These are phyloP conservation scores for Rosalia funebris DNA, from an alignment of 2,888 invertebrate species.

Conservation along the genomic window DNA sequence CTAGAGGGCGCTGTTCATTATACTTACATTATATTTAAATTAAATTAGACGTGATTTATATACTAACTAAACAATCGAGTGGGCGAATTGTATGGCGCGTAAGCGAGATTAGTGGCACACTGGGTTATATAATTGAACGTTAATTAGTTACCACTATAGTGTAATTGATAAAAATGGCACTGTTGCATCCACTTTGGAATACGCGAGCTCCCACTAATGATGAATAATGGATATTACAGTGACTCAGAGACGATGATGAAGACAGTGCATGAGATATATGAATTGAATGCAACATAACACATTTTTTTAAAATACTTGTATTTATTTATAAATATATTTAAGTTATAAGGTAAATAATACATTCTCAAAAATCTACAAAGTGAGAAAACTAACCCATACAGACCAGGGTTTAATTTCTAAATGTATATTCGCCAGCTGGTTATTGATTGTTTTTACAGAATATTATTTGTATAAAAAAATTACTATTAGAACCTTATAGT, in stretches of 20 bases:
- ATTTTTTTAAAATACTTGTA: no score
- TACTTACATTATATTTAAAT: conserved; percentile 62
- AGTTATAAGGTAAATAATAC: no score
- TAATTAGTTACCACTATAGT: conserved; percentile 38
- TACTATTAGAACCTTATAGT: no score
- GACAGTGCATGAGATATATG: no score
- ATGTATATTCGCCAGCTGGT: no score
- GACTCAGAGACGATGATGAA: neutral
- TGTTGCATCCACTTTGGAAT: conserved; percentile 15
- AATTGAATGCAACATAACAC: no score
- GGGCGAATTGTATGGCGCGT: conserved; percentile 42
- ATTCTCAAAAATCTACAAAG: no score
- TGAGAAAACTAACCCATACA: no score
- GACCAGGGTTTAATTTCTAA: no score
- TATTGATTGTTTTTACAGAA: no score
- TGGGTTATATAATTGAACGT: conserved; percentile 37
- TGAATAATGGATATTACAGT: neutral
- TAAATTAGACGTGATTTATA: conserved; percentile 61
- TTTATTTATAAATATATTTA: no score
- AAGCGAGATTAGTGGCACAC: conserved; percentile 48
- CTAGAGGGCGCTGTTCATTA: conserved; percentile 61
- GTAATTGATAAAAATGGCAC: conserved; percentile 23
- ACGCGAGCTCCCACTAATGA: neutral
- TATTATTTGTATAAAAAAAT: no score
- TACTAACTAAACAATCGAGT: conserved; percentile 47